Base-by-base conservation (phyloP, 2,113 vertebrate genomes). In the Chionodraco myersi region DNA sequence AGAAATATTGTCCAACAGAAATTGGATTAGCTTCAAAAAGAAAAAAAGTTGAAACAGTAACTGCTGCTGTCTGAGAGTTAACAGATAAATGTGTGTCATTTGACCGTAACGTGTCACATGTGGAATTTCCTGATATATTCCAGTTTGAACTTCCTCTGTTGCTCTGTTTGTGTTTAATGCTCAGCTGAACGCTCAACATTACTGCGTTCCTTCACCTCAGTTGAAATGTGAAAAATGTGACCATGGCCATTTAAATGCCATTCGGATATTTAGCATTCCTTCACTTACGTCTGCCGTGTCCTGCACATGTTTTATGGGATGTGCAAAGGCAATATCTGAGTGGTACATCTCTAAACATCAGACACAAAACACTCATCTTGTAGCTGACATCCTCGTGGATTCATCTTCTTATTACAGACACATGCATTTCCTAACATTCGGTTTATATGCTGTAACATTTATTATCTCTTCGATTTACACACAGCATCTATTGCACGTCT, bases 141-240 rank as follows among this genome's bases (percentile, higher is more conserved):
- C 11, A 44, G 59, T 36, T 5, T 44, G 1, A 6, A 7, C 71
- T 0, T 2, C 15, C 13, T 56, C 41, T 36, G 66, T 58, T 30
- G 30, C 30, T 41, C 36, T 7, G 36, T 41, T 1, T 41, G 59
- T 23, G 70, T 85, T 78, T 87, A 91, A 91, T 80, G 83, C 52
- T 61, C 74, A 58, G 85, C 87, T 75, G 78, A 84, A 74, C 0
- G 82, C 58, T 79, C 69, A 18, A 18, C 82, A 88, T 91, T 89
- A 88, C 62, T 4, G 62, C 70, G 9, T 74, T 88, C 84, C 68
- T 84, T 58, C 79, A 45, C 68, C 62, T 49, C 79, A 3, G 36
- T 44, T 16, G 44, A 70, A 89, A 88, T 84, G 85, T 70, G 75
- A 70, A 82, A 75, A 81, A 89, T 86, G 88, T 79, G 80, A 67